phyloP scores from a whole-genome alignment of 2,888 invertebrate species.

The Tubulanus polymorphus region DNA sequence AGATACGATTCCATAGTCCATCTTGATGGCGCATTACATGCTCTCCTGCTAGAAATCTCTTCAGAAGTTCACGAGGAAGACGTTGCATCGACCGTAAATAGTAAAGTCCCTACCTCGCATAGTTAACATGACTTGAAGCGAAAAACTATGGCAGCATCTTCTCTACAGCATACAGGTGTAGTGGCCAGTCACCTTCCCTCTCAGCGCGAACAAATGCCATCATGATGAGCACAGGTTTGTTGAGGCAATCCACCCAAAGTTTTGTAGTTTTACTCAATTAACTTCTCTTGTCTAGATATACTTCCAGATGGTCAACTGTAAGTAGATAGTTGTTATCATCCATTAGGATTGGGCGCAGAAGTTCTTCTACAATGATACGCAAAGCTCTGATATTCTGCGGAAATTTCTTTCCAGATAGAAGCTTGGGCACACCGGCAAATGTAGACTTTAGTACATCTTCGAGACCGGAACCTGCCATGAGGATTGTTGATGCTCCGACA shows the following conservation, averaged over 20 bases:
- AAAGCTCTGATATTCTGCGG: conserved; percentile 11
- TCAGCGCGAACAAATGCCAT: conserved; percentile 22
- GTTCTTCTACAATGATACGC: conserved; percentile 7
- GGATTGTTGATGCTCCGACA: conserved; percentile 4
- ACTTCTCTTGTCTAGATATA: conserved; percentile 1
- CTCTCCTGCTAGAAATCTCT: conserved; percentile 20
- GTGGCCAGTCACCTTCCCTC: conserved; percentile 22
- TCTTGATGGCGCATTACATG: conserved; percentile 24
- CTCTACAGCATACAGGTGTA: conserved; percentile 19
- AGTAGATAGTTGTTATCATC: neutral
- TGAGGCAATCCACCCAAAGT: conserved; percentile 12
- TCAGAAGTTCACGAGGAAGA: conserved; percentile 14
- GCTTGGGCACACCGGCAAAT: conserved; percentile 11
- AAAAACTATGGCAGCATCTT: conserved; percentile 27
- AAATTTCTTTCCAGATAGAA: conserved; percentile 13
- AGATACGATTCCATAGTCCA: conserved; percentile 26
- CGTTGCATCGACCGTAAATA: conserved; percentile 22
- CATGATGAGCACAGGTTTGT: conserved; percentile 22
- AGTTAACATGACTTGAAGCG: conserved; percentile 24
- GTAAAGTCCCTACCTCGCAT: conserved; percentile 23
- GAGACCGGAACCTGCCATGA: conserved; percentile 13
- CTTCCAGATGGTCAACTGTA: neutral
- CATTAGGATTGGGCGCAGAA: conserved; percentile 3
- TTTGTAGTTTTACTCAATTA: conserved; percentile 3
- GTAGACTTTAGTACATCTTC: conserved; percentile 2